Evolutionary conservation across 2,888 invertebrate genomes (phyloP).

Genomic region (Habrosyne pyritoides): DNA sequence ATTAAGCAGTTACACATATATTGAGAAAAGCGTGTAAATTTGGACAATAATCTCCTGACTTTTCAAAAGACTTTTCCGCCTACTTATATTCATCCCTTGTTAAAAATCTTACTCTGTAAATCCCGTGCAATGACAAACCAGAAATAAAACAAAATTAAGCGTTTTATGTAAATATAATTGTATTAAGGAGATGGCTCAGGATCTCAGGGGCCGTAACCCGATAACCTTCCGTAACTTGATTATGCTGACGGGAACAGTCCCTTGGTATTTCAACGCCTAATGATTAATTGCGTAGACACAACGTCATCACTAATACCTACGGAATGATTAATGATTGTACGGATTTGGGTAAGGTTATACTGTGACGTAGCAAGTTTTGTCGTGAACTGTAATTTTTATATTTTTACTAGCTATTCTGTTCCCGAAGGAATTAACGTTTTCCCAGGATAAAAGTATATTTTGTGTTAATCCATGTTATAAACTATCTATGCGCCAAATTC

Average conservation of each 20-base stretch:
- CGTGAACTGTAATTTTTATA: background rate
- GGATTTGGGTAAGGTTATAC: slow-evolving; percentile 5
- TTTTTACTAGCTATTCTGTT: background rate
- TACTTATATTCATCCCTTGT: too few species aligned
- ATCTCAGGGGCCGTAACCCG: background rate
- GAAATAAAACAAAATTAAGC: background rate
- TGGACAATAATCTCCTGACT: too few species aligned
- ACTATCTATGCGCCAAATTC: too few species aligned
- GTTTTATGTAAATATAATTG: slow-evolving; percentile 1
- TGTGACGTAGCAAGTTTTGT: slow-evolving; percentile 2
- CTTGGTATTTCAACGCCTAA: slow-evolving; percentile 14
- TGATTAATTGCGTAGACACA: slow-evolving; percentile 26
- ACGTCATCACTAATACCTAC: slow-evolving; percentile 20
- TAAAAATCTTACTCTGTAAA: background rate
- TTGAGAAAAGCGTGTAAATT: too few species aligned
- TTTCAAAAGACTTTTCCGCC: too few species aligned
- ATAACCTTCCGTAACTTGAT: slow-evolving; percentile 4
- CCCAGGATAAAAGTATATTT: too few species aligned
- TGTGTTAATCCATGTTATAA: too few species aligned
- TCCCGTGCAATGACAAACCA: background rate
- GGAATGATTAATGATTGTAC: slow-evolving; percentile 24
- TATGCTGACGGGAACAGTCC: background rate
- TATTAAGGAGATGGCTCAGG: background rate
- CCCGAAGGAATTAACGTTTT: too few species aligned
- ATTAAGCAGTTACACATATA: too few species aligned